Evolutionary conservation across 2,888 invertebrate genomes (phyloP), one percentile per base, ranked within the genome.

Genomic region (Eurytoma adleriae): DNA sequence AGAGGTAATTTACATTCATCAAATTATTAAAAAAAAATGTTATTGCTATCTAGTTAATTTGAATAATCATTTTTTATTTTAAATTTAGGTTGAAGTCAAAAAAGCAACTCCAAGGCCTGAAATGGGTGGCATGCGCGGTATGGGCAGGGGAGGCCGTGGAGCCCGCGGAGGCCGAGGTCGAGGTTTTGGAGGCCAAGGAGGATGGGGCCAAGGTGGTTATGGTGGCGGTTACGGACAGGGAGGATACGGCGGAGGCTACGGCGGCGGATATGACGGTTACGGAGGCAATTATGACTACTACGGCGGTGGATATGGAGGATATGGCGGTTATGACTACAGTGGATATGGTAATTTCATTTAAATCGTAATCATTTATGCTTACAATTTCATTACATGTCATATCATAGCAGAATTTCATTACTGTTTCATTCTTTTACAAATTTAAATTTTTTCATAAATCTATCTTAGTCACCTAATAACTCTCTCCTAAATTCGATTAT

Each of bases 61-160:
- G 1, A 18, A 74, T 40, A 40, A 40, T 7, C 40, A 40, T 40
- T 0, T 40, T 40, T 50, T 50, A 16, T 61, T 70, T 59, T 14
- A 16, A 71, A 30, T 86, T 70, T 89, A 95, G 95, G 96, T 97
- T 80, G 98, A 98, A 91, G 97, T 98, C 57, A 98, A 98, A 92
- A 96, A 97, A 89, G 98, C 98, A 67, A 97, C 98, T 74, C 97
- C 98, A 14, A 97, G 96, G 91, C 96, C 96, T 2, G 96, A 96
- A 83, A 94, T 94, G 93, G 93, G 92, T 86, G 92, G 92, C 83
- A 92, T 93, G 90, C 91, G 93, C 50, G 93, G 94, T 68, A 95
- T 95, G 20, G 94, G 95, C 0, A 92, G 92, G 0, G 94, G 95
- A 30, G 93, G 94, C 48, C 92, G 95, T 13, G 94, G 95, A 54